Percentiles rank a stretch among this genome's conserved stretches.
phyloP scores from a whole-genome alignment of 2,888 invertebrate genomes.

The Cosmia pyralina region DNA sequence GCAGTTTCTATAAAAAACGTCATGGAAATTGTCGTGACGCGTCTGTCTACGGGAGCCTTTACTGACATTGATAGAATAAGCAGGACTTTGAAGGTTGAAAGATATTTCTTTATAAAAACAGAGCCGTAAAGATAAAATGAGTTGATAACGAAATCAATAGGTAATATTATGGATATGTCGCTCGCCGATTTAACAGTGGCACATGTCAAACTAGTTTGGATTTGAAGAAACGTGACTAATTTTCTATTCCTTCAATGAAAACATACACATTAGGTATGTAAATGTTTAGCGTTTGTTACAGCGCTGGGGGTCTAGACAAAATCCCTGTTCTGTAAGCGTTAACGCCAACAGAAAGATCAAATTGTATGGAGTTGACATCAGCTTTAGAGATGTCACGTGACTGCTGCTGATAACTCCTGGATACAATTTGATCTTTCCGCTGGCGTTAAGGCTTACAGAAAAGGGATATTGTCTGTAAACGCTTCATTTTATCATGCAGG shows the following conservation, averaged over 20 bases:
- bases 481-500: not conserved
- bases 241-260: not conserved
- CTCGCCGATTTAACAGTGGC: conserved; percentile 29
- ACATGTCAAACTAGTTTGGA: conserved; percentile 5
- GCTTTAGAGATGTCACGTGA: too few species aligned
- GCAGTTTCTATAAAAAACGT: too few species aligned
- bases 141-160: conserved; percentile 68
- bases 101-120: conserved; percentile 66
- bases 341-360: too few species aligned
- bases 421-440: too few species aligned
- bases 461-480: not conserved
- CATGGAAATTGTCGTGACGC: too few species aligned
- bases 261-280: not conserved
- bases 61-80: conserved; percentile 54
- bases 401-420: too few species aligned
- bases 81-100: conserved; percentile 55
- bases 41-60: too few species aligned
- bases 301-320: too few species aligned
- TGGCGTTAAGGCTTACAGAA: too few species aligned
- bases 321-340: too few species aligned
- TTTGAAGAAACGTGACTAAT: not conserved
- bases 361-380: too few species aligned
- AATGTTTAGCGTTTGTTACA: not conserved
- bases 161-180: conserved; percentile 32
- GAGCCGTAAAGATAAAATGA: conserved; percentile 70